These are phyloP conservation scores for Brachyptera putata DNA, from an alignment of 2,888 invertebrate genomes.

Conservation along the genomic window DNA sequence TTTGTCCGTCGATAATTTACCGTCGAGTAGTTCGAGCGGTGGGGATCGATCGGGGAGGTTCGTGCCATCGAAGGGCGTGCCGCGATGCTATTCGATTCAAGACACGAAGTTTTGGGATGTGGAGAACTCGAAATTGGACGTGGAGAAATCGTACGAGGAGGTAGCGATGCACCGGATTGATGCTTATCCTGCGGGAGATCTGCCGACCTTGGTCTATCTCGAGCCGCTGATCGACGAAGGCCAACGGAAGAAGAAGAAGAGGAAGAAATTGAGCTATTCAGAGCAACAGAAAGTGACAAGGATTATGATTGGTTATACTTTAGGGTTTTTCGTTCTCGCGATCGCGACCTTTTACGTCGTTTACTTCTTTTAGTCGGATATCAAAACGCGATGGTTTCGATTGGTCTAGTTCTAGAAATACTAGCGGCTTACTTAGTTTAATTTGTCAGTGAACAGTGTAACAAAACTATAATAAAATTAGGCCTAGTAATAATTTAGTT, in stretches of 20 bases:
- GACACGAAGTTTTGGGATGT: slow-evolving; percentile 34
- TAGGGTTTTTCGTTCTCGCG: slow-evolving; percentile 51
- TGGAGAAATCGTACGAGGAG: slow-evolving; percentile 6
- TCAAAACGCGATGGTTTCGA: too few relatives aligned
- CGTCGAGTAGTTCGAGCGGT: too few relatives aligned
- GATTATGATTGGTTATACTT: slow-evolving; percentile 54
- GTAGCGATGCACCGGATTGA: slow-evolving; percentile 23
- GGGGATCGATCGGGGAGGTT: not conserved
- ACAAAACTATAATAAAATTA: too few relatives aligned
- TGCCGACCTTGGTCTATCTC: slow-evolving; percentile 46
- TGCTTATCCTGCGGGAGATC: slow-evolving; percentile 29
- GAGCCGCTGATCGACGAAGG: slow-evolving; percentile 39
- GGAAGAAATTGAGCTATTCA: slow-evolving; percentile 38
- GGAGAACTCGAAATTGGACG: slow-evolving; percentile 13
- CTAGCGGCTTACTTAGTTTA: too few relatives aligned
- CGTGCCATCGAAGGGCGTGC: not conserved
- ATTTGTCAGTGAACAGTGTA: too few relatives aligned
- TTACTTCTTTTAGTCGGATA: slow-evolving; percentile 48
- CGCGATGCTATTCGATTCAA: not conserved
- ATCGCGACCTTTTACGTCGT: slow-evolving; percentile 53
- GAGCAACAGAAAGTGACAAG: slow-evolving; percentile 50
- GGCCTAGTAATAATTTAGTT: too few relatives aligned
- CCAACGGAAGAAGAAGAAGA: slow-evolving; percentile 35
- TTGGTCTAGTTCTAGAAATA: too few relatives aligned
- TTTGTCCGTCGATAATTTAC: too few relatives aligned